These are phyloP conservation scores for Romanogobio albipinnatus DNA, from an alignment of 2,113 vertebrate genomes.

Conservation along the genomic window DNA sequence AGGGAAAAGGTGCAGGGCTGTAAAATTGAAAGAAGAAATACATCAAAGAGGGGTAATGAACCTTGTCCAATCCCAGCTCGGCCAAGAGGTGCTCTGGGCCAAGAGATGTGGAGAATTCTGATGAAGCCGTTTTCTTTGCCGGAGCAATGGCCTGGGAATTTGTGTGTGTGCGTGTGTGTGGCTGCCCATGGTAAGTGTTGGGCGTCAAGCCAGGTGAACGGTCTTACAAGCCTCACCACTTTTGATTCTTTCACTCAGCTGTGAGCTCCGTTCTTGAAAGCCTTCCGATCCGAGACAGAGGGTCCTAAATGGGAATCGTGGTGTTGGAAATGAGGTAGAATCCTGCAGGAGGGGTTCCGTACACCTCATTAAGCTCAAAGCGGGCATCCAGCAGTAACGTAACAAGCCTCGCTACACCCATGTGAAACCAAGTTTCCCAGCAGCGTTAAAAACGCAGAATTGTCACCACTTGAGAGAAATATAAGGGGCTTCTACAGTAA, in stretches of 20 bases:
- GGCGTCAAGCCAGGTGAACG: slow-evolving; percentile 57
- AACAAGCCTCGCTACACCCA: slow-evolving; percentile 1
- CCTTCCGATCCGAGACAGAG: slow-evolving; percentile 56
- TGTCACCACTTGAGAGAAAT: background rate
- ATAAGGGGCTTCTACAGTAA: background rate
- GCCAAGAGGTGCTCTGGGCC: slow-evolving; percentile 53
- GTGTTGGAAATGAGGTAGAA: slow-evolving; percentile 55
- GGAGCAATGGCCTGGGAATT: slow-evolving; percentile 50
- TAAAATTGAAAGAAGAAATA: slow-evolving; percentile 69
- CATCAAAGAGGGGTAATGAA: slow-evolving; percentile 76
- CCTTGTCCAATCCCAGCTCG: slow-evolving; percentile 70
- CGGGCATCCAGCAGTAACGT: slow-evolving; percentile 28
- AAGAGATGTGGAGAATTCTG: slow-evolving; percentile 60
- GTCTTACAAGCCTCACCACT: slow-evolving; percentile 44
- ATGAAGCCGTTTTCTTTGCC: slow-evolving; percentile 61
- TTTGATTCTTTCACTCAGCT: slow-evolving; percentile 24
- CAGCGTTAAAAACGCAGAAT: slow-evolving; percentile 1
- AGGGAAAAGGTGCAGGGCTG: slow-evolving; percentile 59
- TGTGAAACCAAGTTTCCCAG: background rate
- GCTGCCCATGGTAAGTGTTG: slow-evolving; percentile 21
- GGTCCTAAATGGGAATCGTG: slow-evolving; percentile 63
- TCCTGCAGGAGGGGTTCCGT: slow-evolving; percentile 57
- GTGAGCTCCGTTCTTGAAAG: slow-evolving; percentile 35
- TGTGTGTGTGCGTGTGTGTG: slow-evolving; percentile 37
- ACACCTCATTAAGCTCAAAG: slow-evolving; percentile 67